Percentiles rank a stretch among this genome's conserved stretches.
Evolutionary conservation across 2,797 vertebrate genomes (phyloP).

Genomic region (Siniperca obscura): DNA sequence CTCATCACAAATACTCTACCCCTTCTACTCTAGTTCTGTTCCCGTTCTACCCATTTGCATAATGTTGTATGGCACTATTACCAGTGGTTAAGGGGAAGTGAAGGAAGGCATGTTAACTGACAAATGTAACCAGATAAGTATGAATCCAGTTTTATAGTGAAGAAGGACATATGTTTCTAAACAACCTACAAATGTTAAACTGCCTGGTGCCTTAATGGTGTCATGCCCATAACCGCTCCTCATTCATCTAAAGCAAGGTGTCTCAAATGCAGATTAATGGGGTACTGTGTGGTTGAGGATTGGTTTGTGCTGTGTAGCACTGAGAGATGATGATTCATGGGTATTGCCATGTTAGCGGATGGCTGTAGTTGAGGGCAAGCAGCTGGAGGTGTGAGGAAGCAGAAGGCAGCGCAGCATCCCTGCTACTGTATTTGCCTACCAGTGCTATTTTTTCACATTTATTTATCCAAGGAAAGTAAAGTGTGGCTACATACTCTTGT

Average conservation of each 20-base stretch:
- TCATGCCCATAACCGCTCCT: slow-evolving; percentile 15
- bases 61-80: slow-evolving; percentile 12
- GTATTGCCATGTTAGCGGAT: slow-evolving; percentile 40
- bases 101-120: not conserved
- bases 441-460: slow-evolving; percentile 37
- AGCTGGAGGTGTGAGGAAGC: slow-evolving; percentile 56
- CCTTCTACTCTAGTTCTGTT: not conserved
- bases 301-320: slow-evolving; percentile 21
- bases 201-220: slow-evolving; percentile 27
- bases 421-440: slow-evolving; percentile 30
- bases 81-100: not conserved
- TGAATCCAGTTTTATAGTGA: not conserved
- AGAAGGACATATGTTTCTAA: slow-evolving; percentile 11
- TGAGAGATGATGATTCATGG: slow-evolving; percentile 63
- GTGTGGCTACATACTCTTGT: not conserved
- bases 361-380: slow-evolving; percentile 44
- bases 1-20: not conserved
- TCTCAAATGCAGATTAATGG: slow-evolving; percentile 53
- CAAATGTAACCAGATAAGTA: slow-evolving; percentile 1
- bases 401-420: slow-evolving; percentile 55
- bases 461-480: slow-evolving; percentile 31
- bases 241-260: slow-evolving; percentile 38
- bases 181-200: slow-evolving; percentile 15
- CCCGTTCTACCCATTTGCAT: not conserved
- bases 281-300: slow-evolving; percentile 16